Conservation (phyloP, 1,140 invertebrate species). For the Bombyx mori region DNA sequence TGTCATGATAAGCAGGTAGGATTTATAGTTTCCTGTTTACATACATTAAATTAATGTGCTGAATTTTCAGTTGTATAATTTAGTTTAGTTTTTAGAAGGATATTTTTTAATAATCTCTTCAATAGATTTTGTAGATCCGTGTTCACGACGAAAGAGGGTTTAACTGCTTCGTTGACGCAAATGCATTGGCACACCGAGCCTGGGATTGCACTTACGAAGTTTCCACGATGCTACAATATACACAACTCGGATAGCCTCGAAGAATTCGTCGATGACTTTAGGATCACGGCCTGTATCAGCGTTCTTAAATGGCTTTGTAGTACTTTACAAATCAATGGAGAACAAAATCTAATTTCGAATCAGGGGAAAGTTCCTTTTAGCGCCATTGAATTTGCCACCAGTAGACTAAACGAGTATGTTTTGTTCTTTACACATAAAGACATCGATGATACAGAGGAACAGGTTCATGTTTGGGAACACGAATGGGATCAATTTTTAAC, state of each 20-base stretch:
- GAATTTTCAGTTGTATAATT: background rate
- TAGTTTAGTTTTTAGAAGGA: no score
- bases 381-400: conserved; percentile 84
- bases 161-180: conserved; percentile 86
- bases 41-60: background rate
- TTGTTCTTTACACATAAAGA: conserved; percentile 85
- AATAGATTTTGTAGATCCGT: conserved; percentile 82
- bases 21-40: background rate
- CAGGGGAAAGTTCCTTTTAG: conserved; percentile 80
- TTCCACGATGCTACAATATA: conserved; percentile 90
- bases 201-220: conserved; percentile 83
- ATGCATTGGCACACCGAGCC: conserved; percentile 92
- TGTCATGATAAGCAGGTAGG: conserved; percentile 66
- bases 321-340: conserved; percentile 72
- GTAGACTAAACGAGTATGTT: conserved; percentile 82
- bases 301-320: conserved; percentile 83
- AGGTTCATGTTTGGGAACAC: conserved; percentile 78
- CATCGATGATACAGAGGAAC: conserved; percentile 82
- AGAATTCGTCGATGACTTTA: conserved; percentile 92
- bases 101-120: background rate
- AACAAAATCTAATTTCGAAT: conserved; percentile 70
- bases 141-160: conserved; percentile 92
- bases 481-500: conserved; percentile 91
- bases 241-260: conserved; percentile 88
- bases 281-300: conserved; percentile 88